Base-by-base conservation (phyloP, 2,888 invertebrate species). In the Petrophora chlorosata region DNA sequence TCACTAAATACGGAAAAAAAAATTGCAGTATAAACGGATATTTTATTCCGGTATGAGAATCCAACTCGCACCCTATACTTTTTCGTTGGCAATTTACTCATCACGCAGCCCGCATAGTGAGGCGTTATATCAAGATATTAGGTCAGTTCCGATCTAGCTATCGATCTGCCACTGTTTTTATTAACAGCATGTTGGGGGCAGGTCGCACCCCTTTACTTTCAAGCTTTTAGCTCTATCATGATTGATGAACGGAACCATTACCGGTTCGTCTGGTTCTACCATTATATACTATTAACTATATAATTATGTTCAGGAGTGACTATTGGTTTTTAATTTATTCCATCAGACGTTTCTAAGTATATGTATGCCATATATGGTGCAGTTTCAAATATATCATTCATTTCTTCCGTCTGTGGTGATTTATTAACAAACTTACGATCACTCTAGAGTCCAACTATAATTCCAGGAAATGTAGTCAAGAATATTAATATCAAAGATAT, bases 201-300 rank as follows among this genome's bases (percentile, higher is more conserved):
- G 40, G 53, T 51, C 65, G 50, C 58, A 58, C 61, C 61, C 58
- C 26, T 53, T 58, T 50, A 42, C 53, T 39, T 70, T 69, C 60
- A 69, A 66, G 71, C 60, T 73, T 77, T 74, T 70, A 65, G 69
- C 66, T 63, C 64, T 67, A 66, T 60, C 63, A 69, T 85, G 86
- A 85, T 83, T 82, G 84, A 88, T 86, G 81, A 70, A 53, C 65
- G 86, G 81, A 70, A 53, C 65, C 64, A 66, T 72, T 71, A 75
- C 81, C 81, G 81, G 75, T 77, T 70, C 56, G 70, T 7, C 12
- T 15, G 8, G 17, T 16, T 63, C 14, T 52, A 38, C 15, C 43
- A 22, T 4, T 28, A n/a, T n/a, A n/a, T n/a, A n/a, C n/a, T n/a
- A n/a, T n/a, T n/a, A n/a, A n/a, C n/a, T n/a, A n/a, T n/a, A n/a